Conservation (phyloP, 2,797 vertebrate genomes). For the Pseudochromis fuscus region DNA sequence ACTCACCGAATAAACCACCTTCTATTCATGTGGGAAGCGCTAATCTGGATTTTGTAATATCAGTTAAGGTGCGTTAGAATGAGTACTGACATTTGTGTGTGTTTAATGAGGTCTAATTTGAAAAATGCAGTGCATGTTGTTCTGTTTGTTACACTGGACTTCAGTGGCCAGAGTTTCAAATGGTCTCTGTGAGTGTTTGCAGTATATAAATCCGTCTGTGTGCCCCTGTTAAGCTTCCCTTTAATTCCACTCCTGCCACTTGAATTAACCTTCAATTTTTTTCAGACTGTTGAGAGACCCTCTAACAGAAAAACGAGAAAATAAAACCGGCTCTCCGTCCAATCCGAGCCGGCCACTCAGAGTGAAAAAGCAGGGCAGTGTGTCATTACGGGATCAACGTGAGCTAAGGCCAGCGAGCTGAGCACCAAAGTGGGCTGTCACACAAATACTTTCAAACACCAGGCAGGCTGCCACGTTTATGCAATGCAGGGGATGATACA, state of each 20-base stretch:
- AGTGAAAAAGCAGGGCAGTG: constrained; percentile 23
- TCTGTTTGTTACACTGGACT: background rate
- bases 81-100: constrained; percentile 10
- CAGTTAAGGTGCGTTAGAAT: constrained; percentile 27
- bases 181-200: background rate
- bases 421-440: constrained; percentile 1
- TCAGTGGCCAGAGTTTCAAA: background rate
- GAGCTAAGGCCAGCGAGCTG: constrained; percentile 23
- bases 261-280: constrained; percentile 30
- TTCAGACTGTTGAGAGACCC: constrained; percentile 9
- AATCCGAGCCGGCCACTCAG: constrained; percentile 3
- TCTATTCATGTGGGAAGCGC: constrained; percentile 28
- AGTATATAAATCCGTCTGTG: constrained; percentile 1
- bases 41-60: constrained; percentile 51
- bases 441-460: constrained; percentile 19
- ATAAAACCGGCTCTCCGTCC: background rate
- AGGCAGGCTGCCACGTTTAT: background rate
- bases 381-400: constrained; percentile 20
- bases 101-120: no score
- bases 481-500: background rate
- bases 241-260: constrained; percentile 34
- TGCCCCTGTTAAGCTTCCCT: constrained; percentile 7
- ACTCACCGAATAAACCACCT: constrained; percentile 51
- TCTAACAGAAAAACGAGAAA: background rate
- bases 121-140: background rate